Evolutionary conservation across 2,888 invertebrate species (phyloP).

Genomic region (Pachydiplax longipennis): DNA sequence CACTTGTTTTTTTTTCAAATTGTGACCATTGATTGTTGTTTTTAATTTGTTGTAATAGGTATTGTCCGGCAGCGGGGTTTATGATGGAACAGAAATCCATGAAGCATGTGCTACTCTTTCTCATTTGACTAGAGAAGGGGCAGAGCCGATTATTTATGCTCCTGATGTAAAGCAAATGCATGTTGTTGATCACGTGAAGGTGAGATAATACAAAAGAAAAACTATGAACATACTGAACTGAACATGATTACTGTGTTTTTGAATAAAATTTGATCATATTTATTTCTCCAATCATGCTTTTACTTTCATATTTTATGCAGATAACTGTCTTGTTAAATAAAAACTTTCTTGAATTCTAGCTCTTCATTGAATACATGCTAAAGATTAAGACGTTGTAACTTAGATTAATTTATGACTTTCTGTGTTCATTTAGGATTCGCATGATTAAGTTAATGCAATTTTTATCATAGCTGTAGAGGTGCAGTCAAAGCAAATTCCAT

Average conservation of each 20-base stretch:
- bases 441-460: too few relatives aligned
- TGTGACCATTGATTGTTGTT: neutral
- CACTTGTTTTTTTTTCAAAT: neutral
- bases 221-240: too few relatives aligned
- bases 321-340: too few relatives aligned
- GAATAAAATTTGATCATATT: too few relatives aligned
- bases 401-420: too few relatives aligned
- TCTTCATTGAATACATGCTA: too few relatives aligned
- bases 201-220: conserved; percentile 53
- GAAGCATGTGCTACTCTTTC: conserved; percentile 61
- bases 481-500: too few relatives aligned
- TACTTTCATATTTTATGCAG: neutral
- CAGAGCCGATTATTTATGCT: conserved; percentile 60
- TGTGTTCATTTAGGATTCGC: too few relatives aligned
- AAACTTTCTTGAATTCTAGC: too few relatives aligned
- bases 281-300: neutral
- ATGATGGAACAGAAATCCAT: conserved; percentile 65
- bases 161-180: conserved; percentile 61
- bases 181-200: conserved; percentile 61
- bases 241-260: too few relatives aligned
- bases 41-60: conserved; percentile 56
- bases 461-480: too few relatives aligned
- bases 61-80: conserved; percentile 64
- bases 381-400: too few relatives aligned
- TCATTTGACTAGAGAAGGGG: conserved; percentile 58